Conservation (phyloP, 2,888 invertebrate genomes). For the Asteroscopus sphinx region DNA sequence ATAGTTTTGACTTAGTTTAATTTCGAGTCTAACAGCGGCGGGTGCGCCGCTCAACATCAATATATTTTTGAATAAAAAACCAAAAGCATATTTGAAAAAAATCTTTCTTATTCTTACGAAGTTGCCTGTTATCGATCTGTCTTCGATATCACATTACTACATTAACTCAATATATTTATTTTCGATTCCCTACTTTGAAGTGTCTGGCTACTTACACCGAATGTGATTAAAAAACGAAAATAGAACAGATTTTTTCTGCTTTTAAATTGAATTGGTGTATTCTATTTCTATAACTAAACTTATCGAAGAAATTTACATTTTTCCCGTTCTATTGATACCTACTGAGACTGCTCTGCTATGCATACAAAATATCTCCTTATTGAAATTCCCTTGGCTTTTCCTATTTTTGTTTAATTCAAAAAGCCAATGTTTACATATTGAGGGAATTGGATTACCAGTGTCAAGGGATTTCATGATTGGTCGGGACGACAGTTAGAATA, state of each 20-base stretch:
- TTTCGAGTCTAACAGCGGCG: too few species aligned
- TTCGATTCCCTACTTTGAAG: background rate
- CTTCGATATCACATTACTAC: background rate
- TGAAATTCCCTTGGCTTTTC: conserved; percentile 23
- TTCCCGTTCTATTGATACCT: conserved; percentile 25
- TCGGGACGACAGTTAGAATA: conserved; percentile 13
- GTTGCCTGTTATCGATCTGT: background rate
- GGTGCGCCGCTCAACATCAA: too few species aligned
- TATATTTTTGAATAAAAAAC: background rate
- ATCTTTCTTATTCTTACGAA: background rate
- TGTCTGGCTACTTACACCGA: background rate
- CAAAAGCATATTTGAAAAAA: background rate
- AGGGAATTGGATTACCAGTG: conserved; percentile 27
- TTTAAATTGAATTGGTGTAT: conserved; percentile 18
- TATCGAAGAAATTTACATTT: conserved; percentile 32
- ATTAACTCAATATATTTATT: background rate
- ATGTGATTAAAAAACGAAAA: background rate
- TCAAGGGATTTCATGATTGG: conserved; percentile 38
- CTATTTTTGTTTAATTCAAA: conserved; percentile 30
- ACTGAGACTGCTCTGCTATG: conserved; percentile 21
- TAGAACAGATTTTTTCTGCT: background rate
- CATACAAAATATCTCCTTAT: conserved; percentile 40
- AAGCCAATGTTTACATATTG: conserved; percentile 28
- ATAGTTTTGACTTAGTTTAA: too few species aligned
- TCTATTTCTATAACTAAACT: conserved; percentile 11